Evolutionary conservation across 2,888 invertebrate genomes (phyloP).

Genomic region (Halictus quadricinctus): DNA sequence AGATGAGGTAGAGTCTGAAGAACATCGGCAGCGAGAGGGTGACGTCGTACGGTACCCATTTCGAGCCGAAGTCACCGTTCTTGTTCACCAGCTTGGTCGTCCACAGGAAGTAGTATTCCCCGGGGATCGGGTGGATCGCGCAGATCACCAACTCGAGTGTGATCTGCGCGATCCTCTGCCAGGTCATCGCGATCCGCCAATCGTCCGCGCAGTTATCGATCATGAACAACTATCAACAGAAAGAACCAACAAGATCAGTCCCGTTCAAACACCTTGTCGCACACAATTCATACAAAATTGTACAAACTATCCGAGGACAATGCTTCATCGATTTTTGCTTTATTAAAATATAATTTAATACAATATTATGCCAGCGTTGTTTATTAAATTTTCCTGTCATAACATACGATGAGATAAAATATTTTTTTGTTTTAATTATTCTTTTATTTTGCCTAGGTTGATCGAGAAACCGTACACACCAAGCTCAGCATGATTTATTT

Average conservation of each 20-base stretch:
- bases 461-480: too few relatives aligned
- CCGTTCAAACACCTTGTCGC: too few relatives aligned
- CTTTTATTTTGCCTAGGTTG: too few relatives aligned
- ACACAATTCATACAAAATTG: too few relatives aligned
- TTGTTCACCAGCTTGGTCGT: conserved; percentile 97
- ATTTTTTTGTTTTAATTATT: too few relatives aligned
- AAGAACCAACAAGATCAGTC: neutral
- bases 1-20: conserved; percentile 99
- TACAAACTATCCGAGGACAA: too few relatives aligned
- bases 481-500: too few relatives aligned
- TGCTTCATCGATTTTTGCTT: too few relatives aligned
- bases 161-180: conserved; percentile 97
- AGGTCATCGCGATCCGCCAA: conserved; percentile 99
- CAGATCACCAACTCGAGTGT: conserved; percentile 96
- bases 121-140: conserved; percentile 98
- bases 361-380: too few relatives aligned
- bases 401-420: too few relatives aligned
- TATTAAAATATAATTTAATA: too few relatives aligned
- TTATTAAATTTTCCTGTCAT: too few relatives aligned
- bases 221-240: conserved; percentile 95
- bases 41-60: conserved; percentile 96
- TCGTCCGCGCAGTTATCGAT: conserved; percentile 99
- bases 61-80: conserved; percentile 85
- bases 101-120: conserved; percentile 98
- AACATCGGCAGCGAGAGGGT: conserved; percentile 99